Base-by-base conservation (phyloP, 2,797 vertebrate genomes). In the Sarcoramphus papa region DNA sequence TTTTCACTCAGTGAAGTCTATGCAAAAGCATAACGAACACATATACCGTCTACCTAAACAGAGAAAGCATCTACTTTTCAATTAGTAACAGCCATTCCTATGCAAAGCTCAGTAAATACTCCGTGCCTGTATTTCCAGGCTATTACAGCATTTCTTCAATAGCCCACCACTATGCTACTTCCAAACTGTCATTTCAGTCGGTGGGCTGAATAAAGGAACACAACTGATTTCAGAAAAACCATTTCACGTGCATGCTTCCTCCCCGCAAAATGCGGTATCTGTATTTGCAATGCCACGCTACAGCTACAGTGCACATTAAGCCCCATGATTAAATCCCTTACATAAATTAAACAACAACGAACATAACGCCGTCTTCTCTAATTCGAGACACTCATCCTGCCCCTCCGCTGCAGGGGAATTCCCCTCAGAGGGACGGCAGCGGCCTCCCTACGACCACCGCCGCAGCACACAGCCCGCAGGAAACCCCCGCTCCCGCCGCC, bases 321-420 rank as follows among this genome's bases (percentile, higher is more conserved):
- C 21, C 15, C 40, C 13, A 4, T 2, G 3, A 27, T 4, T 6
- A 53, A 51, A 35, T 0, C 24, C 35, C 11, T 3, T 2, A 1
- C 0, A 14, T 0, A 18, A 11, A 18, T 0, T 0, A 27, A 88
- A 28, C 6, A 50, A 4, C 6, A 30, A 3, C 4, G 1, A 62
- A 15, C 13, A 5, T 6, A 48, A 9, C 4, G 16, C 43, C 12
- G 4, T 4, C 62, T 54, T 7, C 17, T 28, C 22, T 10, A 40
- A 45, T 6, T 56, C 19, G 14, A 68, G 27, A 1, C 27, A 4
- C 13, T 12, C 14, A 12, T 1, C 18, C 78, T 5, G 25, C 7
- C 9, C n/a, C 37, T 30, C 21, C 16, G 6, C 63, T 22, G 8
- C 30, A 18, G 24, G 9, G 4, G 1, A 7, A 37, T 16, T 43